Conservation (phyloP, 2,888 invertebrate species). For the Noctua janthe region DNA sequence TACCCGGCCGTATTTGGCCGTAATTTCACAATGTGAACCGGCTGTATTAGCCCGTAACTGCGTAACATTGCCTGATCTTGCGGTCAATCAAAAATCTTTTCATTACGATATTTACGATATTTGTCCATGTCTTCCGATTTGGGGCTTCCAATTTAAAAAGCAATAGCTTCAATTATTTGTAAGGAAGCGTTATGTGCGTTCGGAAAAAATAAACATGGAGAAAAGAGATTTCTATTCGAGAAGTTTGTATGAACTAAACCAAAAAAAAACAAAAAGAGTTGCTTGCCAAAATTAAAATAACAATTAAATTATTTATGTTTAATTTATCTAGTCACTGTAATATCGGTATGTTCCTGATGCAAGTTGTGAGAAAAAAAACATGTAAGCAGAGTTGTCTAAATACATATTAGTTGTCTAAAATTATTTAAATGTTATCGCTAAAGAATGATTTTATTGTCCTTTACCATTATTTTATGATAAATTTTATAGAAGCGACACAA, state of each 20-base stretch:
- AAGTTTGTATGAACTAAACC: background rate
- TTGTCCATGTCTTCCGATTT: conserved; percentile 43
- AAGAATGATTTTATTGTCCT: conserved; percentile 29
- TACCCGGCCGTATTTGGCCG: too few relatives aligned
- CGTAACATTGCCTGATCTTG: conserved; percentile 4
- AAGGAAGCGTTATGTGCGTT: conserved; percentile 1
- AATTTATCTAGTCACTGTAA: conserved; percentile 73
- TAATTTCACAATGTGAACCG: background rate
- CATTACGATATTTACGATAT: background rate
- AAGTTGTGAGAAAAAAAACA: conserved; percentile 74
- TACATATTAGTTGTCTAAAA: conserved; percentile 31
- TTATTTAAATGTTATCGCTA: conserved; percentile 41
- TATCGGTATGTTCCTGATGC: conserved; percentile 76
- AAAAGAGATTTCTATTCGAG: background rate
- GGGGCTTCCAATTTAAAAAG: conserved; percentile 52
- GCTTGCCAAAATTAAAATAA: conserved; percentile 61
- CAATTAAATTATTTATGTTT: conserved; percentile 39
- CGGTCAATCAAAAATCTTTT: background rate
- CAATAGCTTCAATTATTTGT: conserved; percentile 49
- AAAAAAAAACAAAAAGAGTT: background rate
- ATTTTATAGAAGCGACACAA: conserved; percentile 2
- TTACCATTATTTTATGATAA: conserved; percentile 38
- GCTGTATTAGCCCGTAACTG: background rate
- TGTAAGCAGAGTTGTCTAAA: conserved; percentile 36
- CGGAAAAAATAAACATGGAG: conserved; percentile 4